Conservation (phyloP, 2,888 invertebrate genomes). For the Cactoblastis cactorum region DNA sequence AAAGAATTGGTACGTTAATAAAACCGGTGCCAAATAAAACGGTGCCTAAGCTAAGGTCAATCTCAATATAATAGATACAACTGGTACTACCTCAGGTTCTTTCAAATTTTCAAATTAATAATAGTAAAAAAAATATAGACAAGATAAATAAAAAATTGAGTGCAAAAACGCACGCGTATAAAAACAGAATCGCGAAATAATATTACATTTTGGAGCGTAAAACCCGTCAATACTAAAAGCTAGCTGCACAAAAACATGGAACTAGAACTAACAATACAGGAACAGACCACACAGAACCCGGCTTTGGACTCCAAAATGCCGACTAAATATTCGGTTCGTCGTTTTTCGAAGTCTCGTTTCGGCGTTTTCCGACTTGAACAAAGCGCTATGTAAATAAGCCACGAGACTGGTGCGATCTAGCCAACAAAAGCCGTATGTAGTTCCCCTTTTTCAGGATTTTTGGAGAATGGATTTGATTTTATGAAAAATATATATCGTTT, state of each 20-base stretch:
- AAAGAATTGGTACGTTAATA: too few species aligned
- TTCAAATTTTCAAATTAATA: too few species aligned
- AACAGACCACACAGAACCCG: background rate
- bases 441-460: background rate
- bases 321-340: slow-evolving; percentile 1
- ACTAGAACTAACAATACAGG: background rate
- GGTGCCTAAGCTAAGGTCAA: too few species aligned
- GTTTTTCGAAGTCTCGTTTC: slow-evolving; percentile 3
- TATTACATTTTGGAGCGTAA: background rate
- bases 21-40: too few species aligned
- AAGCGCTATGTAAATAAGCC: slow-evolving; percentile 11
- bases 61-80: too few species aligned
- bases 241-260: background rate
- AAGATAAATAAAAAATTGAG: too few species aligned
- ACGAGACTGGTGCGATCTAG: slow-evolving; percentile 1
- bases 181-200: too few species aligned
- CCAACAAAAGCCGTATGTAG: slow-evolving; percentile 6
- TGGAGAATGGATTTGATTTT: background rate
- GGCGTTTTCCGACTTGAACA: slow-evolving; percentile 4
- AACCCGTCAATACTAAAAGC: background rate
- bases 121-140: too few species aligned
- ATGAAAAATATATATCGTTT: background rate
- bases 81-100: too few species aligned
- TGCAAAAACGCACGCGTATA: too few species aligned
- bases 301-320: slow-evolving; percentile 1